phyloP scores from a whole-genome alignment of 2,888 invertebrate species.

The Anoncus sp. region DNA sequence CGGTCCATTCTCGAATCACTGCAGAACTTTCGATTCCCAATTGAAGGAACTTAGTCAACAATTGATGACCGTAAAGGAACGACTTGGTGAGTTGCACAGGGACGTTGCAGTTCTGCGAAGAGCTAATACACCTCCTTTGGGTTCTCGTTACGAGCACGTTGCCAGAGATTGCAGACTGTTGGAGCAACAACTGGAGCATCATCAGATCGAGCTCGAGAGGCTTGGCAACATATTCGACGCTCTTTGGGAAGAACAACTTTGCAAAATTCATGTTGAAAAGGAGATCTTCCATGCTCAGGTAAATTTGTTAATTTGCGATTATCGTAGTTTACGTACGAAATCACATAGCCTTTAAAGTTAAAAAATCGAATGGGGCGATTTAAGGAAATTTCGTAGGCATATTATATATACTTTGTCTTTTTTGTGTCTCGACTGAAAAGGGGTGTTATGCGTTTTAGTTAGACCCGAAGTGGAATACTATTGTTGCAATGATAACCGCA shows the following conservation, averaged over 20 bases:
- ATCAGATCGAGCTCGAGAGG: constrained; percentile 86
- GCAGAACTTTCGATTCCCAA: constrained; percentile 86
- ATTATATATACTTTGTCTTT: too few relatives aligned
- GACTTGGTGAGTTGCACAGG: constrained; percentile 88
- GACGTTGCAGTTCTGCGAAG: constrained; percentile 88
- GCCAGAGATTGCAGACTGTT: constrained; percentile 86
- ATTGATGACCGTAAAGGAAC: constrained; percentile 86
- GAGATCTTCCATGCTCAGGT: constrained; percentile 87
- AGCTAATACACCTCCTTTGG: constrained; percentile 83
- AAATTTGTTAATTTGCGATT: too few relatives aligned
- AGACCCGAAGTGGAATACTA: too few relatives aligned
- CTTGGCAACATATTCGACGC: constrained; percentile 86
- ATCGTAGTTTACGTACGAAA: too few relatives aligned
- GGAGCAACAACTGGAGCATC: constrained; percentile 86
- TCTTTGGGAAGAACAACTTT: constrained; percentile 90
- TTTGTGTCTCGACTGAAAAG: too few relatives aligned
- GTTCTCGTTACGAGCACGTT: constrained; percentile 84
- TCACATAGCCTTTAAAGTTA: too few relatives aligned
- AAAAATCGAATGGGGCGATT: too few relatives aligned
- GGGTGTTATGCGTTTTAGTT: too few relatives aligned
- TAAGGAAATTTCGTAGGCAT: too few relatives aligned
- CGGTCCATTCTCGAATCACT: constrained; percentile 87
- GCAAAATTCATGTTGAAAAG: constrained; percentile 89
- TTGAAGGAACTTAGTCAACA: constrained; percentile 87
- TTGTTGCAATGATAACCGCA: too few relatives aligned